These are phyloP conservation scores for Euphydryas editha DNA, from an alignment of 2,888 invertebrate genomes.

Conservation along the genomic window DNA sequence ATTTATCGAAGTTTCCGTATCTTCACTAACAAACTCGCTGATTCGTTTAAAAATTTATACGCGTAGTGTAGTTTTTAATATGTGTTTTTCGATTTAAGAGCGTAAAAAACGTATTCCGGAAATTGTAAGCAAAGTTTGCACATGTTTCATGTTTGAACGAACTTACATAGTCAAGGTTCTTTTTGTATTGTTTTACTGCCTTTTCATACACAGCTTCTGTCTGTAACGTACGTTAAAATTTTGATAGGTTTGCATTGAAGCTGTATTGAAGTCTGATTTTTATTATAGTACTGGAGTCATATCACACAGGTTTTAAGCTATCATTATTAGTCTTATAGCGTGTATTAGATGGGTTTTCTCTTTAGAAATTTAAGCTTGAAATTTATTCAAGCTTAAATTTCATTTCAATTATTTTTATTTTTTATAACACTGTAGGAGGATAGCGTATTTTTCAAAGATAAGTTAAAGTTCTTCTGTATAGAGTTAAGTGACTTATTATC, in stretches of 20 bases:
- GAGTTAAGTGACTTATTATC: no score
- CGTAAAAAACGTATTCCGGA: neutral
- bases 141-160: conserved; percentile 3
- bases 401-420: no score
- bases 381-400: no score
- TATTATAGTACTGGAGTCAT: neutral
- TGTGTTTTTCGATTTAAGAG: conserved; percentile 9
- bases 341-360: no score
- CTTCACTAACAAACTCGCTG: conserved; percentile 3
- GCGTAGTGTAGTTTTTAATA: conserved; percentile 10
- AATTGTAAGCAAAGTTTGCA: conserved; percentile 6
- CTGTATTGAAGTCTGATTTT: neutral
- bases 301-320: neutral
- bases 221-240: neutral
- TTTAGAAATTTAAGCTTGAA: no score
- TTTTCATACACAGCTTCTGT: neutral
- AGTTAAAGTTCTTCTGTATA: no score
- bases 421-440: no score
- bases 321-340: no score
- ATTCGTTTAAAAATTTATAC: conserved; percentile 11
- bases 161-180: neutral
- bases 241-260: neutral
- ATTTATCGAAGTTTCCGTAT: conserved; percentile 1
- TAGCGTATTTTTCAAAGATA: no score
- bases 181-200: neutral